A percentile compares a stretch with the other conserved stretches of the same genome.
Evolutionary conservation across 2,113 vertebrate genomes (phyloP).

Genomic region (Hypocryptadius cinnamomeus): DNA sequence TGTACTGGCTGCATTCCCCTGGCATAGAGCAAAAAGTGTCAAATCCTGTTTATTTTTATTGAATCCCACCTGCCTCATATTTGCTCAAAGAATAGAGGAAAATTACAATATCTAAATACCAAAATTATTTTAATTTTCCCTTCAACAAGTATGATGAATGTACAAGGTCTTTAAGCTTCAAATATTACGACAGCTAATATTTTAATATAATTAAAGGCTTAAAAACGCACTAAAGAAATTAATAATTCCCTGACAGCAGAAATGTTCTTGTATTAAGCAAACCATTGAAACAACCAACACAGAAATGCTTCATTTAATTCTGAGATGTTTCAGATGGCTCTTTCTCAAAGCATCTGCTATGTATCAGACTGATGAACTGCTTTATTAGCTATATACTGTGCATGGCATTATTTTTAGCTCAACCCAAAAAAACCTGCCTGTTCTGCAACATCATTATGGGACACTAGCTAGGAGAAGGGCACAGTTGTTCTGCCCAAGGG

Average conservation of each 20-base stretch:
- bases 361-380: background rate
- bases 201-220: conserved; percentile 67
- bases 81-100: conserved; percentile 17
- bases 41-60: conserved; percentile 23
- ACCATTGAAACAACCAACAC: background rate
- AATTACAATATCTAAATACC: conserved; percentile 11
- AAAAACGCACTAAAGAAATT: conserved; percentile 36
- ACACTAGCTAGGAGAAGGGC: background rate
- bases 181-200: conserved; percentile 60
- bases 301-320: conserved; percentile 40
- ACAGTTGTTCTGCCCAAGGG: background rate
- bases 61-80: conserved; percentile 21
- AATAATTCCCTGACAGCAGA: conserved; percentile 54
- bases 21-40: background rate
- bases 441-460: background rate
- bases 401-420: background rate
- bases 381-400: background rate
- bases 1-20: background rate
- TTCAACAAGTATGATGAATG: conserved; percentile 45
- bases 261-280: conserved; percentile 15
- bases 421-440: background rate
- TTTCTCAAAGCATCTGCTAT: conserved; percentile 15
- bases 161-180: conserved; percentile 42
- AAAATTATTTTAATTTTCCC: conserved; percentile 43
- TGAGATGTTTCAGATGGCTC: background rate